phyloP scores from a whole-genome alignment of 1,140 invertebrate genomes.

The Lepidostoma basale region DNA sequence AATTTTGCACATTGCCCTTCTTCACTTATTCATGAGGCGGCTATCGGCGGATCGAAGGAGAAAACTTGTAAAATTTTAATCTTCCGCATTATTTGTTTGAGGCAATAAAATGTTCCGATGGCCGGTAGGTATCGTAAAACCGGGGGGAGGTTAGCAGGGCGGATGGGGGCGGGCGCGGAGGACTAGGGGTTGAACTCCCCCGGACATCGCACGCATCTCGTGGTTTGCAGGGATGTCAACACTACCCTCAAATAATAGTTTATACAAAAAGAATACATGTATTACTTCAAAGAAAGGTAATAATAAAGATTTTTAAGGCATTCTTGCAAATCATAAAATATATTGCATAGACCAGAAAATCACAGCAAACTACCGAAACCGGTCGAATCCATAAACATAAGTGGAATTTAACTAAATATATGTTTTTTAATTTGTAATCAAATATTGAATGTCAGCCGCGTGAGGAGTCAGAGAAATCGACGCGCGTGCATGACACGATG shows the following conservation, averaged over 20 bases:
- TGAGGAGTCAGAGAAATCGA: too few relatives aligned
- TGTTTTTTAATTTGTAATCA: too few relatives aligned
- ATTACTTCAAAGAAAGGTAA: too few relatives aligned
- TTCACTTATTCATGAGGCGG: neutral
- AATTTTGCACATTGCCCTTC: constrained; percentile 3
- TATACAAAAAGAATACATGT: neutral
- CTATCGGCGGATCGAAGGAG: neutral
- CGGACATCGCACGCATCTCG: constrained; percentile 10
- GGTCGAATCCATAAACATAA: too few relatives aligned
- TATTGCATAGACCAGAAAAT: too few relatives aligned
- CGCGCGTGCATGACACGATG: too few relatives aligned
- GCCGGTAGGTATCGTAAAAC: constrained; percentile 41
- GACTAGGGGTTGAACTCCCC: neutral
- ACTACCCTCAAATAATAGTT: too few relatives aligned
- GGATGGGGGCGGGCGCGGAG: neutral
- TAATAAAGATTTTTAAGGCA: too few relatives aligned
- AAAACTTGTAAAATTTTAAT: constrained; percentile 46
- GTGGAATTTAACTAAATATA: too few relatives aligned
- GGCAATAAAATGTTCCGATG: constrained; percentile 45
- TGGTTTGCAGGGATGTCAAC: neutral
- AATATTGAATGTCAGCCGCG: too few relatives aligned
- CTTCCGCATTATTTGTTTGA: constrained; percentile 44
- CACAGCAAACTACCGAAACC: too few relatives aligned
- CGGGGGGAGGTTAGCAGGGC: neutral
- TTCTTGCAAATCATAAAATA: too few relatives aligned